Evolutionary conservation across 1,140 invertebrate genomes (phyloP).

Genomic region (Phenacoccus solenopsis): DNA sequence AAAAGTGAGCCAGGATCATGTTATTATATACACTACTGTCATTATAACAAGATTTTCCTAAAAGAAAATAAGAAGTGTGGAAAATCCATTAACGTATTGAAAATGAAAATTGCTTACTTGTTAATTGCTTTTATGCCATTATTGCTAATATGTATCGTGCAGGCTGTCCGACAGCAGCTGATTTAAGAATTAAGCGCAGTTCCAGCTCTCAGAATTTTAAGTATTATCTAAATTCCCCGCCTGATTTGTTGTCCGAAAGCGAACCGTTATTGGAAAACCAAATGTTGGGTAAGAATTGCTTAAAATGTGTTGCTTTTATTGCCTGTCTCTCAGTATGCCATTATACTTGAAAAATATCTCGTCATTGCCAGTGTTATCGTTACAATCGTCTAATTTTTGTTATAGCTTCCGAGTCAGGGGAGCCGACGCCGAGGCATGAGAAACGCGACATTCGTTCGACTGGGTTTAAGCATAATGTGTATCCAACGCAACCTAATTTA

Average conservation of each 20-base stretch:
- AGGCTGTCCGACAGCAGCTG: neutral
- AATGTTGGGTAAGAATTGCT: slow-evolving; percentile 13
- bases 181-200: slow-evolving; percentile 13
- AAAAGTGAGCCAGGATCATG: too few species aligned
- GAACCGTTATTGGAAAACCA: slow-evolving; percentile 7
- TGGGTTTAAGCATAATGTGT: neutral
- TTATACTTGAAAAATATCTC: neutral
- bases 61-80: too few species aligned
- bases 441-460: neutral
- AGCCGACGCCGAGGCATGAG: neutral
- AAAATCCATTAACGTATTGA: neutral
- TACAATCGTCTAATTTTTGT: neutral
- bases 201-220: slow-evolving; percentile 14
- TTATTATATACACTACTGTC: too few species aligned
- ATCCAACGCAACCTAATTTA: neutral
- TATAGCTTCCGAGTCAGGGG: neutral
- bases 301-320: neutral
- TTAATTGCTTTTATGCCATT: neutral
- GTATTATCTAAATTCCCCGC: slow-evolving; percentile 5
- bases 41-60: too few species aligned
- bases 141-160: neutral
- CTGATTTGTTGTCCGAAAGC: slow-evolving; percentile 1
- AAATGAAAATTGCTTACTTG: neutral
- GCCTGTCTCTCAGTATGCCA: too few species aligned
- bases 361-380: neutral